phyloP scores from a whole-genome alignment of 2,113 vertebrate genomes.

The Vanacampus margaritifer region DNA sequence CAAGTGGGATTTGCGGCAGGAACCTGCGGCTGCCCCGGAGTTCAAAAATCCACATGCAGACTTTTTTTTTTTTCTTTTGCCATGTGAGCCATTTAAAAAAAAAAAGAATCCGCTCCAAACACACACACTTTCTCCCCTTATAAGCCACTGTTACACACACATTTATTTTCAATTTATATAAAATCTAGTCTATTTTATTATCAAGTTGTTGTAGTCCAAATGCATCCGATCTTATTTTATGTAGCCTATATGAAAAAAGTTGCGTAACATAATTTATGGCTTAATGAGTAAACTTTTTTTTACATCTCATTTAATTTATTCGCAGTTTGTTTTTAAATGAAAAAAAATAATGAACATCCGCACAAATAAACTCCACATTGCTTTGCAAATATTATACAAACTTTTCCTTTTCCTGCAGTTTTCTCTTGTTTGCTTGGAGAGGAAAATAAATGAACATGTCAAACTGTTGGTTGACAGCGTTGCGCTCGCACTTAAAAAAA shows the following conservation, averaged over 20 bases:
- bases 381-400: not conserved
- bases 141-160: not conserved
- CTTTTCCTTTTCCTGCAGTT: not conserved
- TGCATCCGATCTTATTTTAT: too few species aligned
- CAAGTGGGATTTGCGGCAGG: slow-evolving; percentile 99
- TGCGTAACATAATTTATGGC: too few species aligned
- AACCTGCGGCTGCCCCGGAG: slow-evolving; percentile 88
- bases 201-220: too few species aligned
- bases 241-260: too few species aligned
- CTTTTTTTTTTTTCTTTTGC: slow-evolving; percentile 43
- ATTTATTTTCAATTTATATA: not conserved
- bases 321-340: not conserved
- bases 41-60: slow-evolving; percentile 98
- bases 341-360: not conserved
- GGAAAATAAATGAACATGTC: not conserved
- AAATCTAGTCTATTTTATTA: too few species aligned
- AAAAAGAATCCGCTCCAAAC: not conserved
- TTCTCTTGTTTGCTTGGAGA: not conserved
- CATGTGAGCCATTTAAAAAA: slow-evolving; percentile 96
- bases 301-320: not conserved
- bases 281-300: too few species aligned
- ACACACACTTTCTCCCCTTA: slow-evolving; percentile 74
- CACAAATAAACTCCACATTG: not conserved
- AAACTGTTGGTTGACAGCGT: not conserved
- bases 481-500: not conserved